Percentiles rank a stretch among this genome's conserved stretches.
These are phyloP conservation scores for Neria commutata DNA, from an alignment of 2,888 invertebrate genomes.

Conservation along the genomic window DNA sequence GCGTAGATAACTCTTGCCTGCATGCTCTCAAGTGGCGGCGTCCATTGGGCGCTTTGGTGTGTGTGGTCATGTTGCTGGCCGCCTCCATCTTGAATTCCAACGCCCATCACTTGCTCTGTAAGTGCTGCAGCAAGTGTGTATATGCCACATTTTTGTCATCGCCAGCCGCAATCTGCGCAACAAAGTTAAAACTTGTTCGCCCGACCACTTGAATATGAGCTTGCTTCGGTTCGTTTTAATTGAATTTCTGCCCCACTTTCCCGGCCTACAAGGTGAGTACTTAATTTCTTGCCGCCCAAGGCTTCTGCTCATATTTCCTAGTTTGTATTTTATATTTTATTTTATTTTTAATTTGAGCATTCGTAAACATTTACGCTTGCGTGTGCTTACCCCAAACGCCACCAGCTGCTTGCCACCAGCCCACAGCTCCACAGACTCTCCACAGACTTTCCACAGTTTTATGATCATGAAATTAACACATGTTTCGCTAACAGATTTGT, in stretches of 20 bases:
- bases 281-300: no score
- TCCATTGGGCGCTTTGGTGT: neutral
- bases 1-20: neutral
- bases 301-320: no score
- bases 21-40: neutral
- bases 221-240: no score
- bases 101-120: no score
- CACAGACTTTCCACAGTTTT: slow-evolving; percentile 28
- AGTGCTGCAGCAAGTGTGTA: no score
- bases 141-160: slow-evolving; percentile 13
- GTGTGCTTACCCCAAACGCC: neutral
- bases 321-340: slow-evolving; percentile 28
- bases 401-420: no score
- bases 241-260: no score
- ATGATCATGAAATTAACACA: slow-evolving; percentile 46
- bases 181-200: no score
- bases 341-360: slow-evolving; percentile 40
- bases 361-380: slow-evolving; percentile 40
- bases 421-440: slow-evolving; percentile 23
- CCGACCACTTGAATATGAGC: no score
- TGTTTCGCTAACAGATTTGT: slow-evolving; percentile 41
- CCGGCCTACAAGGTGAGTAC: no score
- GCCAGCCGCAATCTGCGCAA: neutral
- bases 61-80: neutral
- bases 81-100: neutral